These are phyloP conservation scores for Condylostylus longicornis DNA, from an alignment of 1,140 invertebrate genomes.

Conservation along the genomic window DNA sequence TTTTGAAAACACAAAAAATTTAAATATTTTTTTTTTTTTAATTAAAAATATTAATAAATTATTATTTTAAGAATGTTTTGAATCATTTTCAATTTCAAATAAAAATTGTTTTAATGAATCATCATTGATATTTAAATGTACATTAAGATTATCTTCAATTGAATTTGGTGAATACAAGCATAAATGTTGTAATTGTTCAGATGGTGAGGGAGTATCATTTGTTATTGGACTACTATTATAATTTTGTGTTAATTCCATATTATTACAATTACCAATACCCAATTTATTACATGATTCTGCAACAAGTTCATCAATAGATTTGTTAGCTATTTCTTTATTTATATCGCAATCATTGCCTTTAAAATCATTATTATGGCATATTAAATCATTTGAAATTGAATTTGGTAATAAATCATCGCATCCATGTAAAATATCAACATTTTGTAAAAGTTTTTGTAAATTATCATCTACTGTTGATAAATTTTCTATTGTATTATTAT, in stretches of 20 bases:
- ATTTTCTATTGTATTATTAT: no score
- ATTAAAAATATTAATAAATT: no score
- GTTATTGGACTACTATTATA: constrained; percentile 12
- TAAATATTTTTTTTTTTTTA: no score
- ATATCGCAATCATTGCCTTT: constrained; percentile 3
- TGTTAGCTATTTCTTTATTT: constrained; percentile 19
- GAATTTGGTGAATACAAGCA: constrained; percentile 29
- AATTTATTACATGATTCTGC: constrained; percentile 31
- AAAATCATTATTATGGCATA: constrained; percentile 10
- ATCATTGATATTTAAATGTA: constrained; percentile 4
- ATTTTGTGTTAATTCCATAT: constrained; percentile 1
- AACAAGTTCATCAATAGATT: constrained; percentile 31
- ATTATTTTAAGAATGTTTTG: no score
- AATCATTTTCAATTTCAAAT: no score
- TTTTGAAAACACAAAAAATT: no score
- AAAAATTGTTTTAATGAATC: constrained; percentile 4
- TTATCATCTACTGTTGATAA: no score
- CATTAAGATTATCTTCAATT: not conserved
- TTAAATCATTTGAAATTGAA: no score
- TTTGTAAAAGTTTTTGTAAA: no score
- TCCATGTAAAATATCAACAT: no score
- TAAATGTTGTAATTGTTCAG: constrained; percentile 37
- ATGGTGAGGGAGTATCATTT: constrained; percentile 34
- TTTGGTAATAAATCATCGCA: no score
- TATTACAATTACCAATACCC: constrained; percentile 16